Evolutionary conservation across 2,797 vertebrate species (phyloP).

Genomic region (Melanotaenia boesemani): DNA sequence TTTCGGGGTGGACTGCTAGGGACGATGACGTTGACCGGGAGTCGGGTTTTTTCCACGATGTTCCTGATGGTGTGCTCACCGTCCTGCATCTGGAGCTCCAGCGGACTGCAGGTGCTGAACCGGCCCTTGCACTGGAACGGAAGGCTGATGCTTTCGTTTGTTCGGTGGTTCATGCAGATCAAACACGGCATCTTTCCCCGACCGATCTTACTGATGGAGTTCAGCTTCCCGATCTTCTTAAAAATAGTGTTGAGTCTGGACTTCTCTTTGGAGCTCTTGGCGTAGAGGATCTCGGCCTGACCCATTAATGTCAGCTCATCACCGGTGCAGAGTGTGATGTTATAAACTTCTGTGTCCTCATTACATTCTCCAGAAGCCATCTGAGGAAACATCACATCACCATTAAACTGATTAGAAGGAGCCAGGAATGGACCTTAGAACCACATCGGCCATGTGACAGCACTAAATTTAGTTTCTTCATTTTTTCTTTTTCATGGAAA

Average conservation of each 20-base stretch:
- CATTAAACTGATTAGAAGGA: too few relatives aligned
- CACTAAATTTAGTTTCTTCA: too few relatives aligned
- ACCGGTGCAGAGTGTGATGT: conserved; percentile 94
- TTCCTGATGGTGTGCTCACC: conserved; percentile 97
- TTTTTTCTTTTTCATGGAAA: too few relatives aligned
- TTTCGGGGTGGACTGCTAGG: conserved; percentile 93
- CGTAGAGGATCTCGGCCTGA: conserved; percentile 98
- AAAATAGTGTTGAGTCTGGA: conserved; percentile 97
- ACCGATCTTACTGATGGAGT: conserved; percentile 94
- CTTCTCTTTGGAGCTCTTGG: conserved; percentile 95
- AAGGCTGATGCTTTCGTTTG: conserved; percentile 98
- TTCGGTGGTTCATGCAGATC: conserved; percentile 99
- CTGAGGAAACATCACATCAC: conserved; percentile 74
- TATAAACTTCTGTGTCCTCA: conserved; percentile 98
- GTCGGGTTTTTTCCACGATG: conserved; percentile 96
- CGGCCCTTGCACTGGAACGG: conserved; percentile 98
- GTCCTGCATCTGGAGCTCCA: conserved; percentile 99
- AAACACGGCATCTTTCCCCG: conserved; percentile 98
- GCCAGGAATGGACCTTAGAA: too few relatives aligned
- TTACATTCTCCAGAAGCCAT: conserved; percentile 98
- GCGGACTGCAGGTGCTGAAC: conserved; percentile 96
- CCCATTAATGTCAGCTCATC: conserved; percentile 99
- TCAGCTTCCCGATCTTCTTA: conserved; percentile 96
- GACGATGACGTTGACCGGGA: conserved; percentile 95
- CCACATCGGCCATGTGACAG: too few relatives aligned